Percentiles rank a stretch among this genome's conserved stretches.
Evolutionary conservation across 2,888 invertebrate genomes (phyloP).

Genomic region (Cataglyphis altisquamis): DNA sequence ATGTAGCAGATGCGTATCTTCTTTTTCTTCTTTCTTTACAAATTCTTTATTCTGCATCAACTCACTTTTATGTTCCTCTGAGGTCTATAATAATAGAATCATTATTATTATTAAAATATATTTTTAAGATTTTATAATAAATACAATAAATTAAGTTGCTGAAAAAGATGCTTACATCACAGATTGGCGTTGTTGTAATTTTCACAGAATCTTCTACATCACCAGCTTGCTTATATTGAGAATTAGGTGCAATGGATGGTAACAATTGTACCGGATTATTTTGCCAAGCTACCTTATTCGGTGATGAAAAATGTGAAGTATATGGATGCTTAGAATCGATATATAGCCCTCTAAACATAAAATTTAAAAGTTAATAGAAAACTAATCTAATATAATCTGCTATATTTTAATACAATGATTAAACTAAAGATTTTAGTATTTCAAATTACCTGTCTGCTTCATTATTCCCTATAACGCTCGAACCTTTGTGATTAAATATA

Average conservation of each 20-base stretch:
- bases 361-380: slow-evolving; percentile 25
- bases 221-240: slow-evolving; percentile 66
- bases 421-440: not conserved
- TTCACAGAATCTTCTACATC: slow-evolving; percentile 66
- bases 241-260: slow-evolving; percentile 70
- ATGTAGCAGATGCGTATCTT: slow-evolving; percentile 24
- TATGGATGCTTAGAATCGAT: slow-evolving; percentile 64
- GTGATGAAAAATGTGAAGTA: slow-evolving; percentile 75
- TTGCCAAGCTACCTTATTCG: slow-evolving; percentile 79
- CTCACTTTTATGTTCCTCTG: slow-evolving; percentile 62
- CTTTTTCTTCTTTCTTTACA: slow-evolving; percentile 39
- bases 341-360: slow-evolving; percentile 52
- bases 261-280: slow-evolving; percentile 75
- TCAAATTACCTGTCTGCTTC: slow-evolving; percentile 71
- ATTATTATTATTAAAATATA: not conserved
- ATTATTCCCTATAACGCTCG: slow-evolving; percentile 78
- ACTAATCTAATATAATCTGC: not conserved
- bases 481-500: slow-evolving; percentile 82
- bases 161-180: slow-evolving; percentile 69
- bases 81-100: slow-evolving; percentile 50
- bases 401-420: not conserved
- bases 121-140: not conserved
- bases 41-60: slow-evolving; percentile 47
- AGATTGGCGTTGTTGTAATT: slow-evolving; percentile 70
- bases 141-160: not conserved